phyloP scores from a whole-genome alignment of 2,797 vertebrate genomes.

The Molothrus aeneus region DNA sequence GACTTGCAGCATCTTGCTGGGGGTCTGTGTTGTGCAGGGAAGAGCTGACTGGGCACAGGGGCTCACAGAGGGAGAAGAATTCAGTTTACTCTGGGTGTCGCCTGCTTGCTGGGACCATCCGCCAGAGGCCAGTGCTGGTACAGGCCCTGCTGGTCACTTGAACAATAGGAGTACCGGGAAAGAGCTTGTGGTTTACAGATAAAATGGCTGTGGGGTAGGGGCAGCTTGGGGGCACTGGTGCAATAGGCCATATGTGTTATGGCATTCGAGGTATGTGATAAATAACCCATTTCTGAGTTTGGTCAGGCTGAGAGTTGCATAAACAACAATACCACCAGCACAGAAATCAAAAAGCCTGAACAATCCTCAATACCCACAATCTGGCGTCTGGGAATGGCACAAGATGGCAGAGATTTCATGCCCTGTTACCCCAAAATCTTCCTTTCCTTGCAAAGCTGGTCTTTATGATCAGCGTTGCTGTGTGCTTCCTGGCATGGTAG shows the following conservation, averaged over 20 bases:
- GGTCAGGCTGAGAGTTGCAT: neutral
- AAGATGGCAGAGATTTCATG: neutral
- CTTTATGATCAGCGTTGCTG: neutral
- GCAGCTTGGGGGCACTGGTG: neutral
- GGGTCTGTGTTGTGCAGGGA: fast-evolving
- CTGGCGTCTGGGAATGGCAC: neutral
- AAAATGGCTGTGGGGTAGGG: neutral
- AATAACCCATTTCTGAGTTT: neutral
- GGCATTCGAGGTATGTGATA: neutral
- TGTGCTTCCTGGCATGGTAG: neutral
- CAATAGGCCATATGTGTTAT: neutral
- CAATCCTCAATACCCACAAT: neutral
- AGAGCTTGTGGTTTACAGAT: neutral
- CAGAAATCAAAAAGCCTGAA: neutral
- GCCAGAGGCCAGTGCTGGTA: neutral
- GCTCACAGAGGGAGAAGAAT: neutral
- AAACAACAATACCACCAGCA: neutral
- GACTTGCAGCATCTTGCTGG: neutral
- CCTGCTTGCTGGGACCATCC: neutral
- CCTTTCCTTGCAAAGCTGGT: neutral
- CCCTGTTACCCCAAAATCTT: neutral
- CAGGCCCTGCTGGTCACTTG: neutral
- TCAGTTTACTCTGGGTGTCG: neutral
- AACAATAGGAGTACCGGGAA: neutral
- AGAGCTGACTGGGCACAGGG: neutral